Base-by-base conservation (phyloP, 2,113 vertebrate species). In the Tupaia chinensis region DNA sequence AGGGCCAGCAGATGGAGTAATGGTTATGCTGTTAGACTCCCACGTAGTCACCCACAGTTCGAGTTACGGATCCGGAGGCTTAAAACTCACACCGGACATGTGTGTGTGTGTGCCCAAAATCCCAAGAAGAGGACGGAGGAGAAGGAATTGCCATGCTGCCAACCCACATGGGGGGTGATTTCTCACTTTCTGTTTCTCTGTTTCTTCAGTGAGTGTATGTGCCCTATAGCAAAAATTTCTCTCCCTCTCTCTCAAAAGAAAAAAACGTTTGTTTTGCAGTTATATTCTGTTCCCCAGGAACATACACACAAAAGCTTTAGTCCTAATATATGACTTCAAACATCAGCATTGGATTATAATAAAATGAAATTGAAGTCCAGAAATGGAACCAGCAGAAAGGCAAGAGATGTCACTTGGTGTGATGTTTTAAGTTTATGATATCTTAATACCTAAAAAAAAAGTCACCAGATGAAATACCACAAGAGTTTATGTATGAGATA, bases 381-480 rank as follows among this genome's bases (percentile, higher is more conserved):
- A 86, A n/a, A 72, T 4, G 15, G 23, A 65, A 23, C 25, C 32
- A 44, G 73, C 53, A 92, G 27, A 86, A 90, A 88, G 84, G 68
- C 2, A 76, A 82, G 44, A 94, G 19, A 32, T 74, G 44, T 54
- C 74, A 72, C 19, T 85, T 63, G 15, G 17, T 13, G 32, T 83
- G 86, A 87, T 83, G 14, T 65, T 60, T 93, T 87, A 93, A 68
- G 27, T 32, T 87, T 89, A 74, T 81, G 61, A n/a, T 77, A 69
- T 61, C 69, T 77, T 92, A 66, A 94, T 85, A 93, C 85, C 63
- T 94, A 94, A 78, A 72, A 95, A 83, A 93, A 92, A 79, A 27
- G 7, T 17, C 81, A 76, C 82, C 14, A 32, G 58, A 16, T 94
- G 66, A 92, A 93, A 82, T 23, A 82, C 68, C 54, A 56, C 29